Conservation (phyloP, 2,797 vertebrate species). For the Onychomys torridus region DNA sequence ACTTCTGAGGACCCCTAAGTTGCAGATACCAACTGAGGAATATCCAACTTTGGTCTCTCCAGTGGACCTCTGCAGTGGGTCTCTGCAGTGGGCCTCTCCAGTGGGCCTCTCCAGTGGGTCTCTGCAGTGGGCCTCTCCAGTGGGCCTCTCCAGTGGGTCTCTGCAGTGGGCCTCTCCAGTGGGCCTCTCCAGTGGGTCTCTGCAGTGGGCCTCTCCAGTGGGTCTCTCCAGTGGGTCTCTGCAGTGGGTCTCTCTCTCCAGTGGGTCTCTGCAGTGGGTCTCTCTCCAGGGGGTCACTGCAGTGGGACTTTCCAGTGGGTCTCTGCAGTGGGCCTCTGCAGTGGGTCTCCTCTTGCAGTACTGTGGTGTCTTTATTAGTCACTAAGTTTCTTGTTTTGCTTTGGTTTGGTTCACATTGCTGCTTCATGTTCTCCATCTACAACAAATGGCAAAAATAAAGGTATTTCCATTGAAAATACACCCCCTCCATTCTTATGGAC, state of each 20-base stretch:
- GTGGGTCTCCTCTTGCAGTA: not conserved
- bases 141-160: not conserved
- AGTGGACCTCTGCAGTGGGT: not conserved
- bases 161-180: not conserved
- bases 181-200: not conserved
- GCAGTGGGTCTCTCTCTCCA: too few species aligned
- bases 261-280: not conserved
- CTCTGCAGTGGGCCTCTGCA: not conserved
- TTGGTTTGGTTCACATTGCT: not conserved
- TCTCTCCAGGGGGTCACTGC: not conserved
- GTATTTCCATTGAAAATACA: too few species aligned
- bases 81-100: not conserved
- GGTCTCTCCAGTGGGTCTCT: not conserved
- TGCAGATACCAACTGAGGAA: not conserved
- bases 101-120: not conserved
- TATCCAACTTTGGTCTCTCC: not conserved
- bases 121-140: not conserved
- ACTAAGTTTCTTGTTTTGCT: not conserved
- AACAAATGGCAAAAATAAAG: not conserved
- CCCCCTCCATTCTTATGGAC: fast-evolving
- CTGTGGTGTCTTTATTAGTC: too few species aligned
- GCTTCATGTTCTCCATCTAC: not conserved
- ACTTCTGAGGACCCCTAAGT: not conserved
- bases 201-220: too few species aligned
- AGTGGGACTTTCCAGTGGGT: not conserved